phyloP scores from a whole-genome alignment of 2,888 invertebrate genomes.

The Liodrosophila aerea region DNA sequence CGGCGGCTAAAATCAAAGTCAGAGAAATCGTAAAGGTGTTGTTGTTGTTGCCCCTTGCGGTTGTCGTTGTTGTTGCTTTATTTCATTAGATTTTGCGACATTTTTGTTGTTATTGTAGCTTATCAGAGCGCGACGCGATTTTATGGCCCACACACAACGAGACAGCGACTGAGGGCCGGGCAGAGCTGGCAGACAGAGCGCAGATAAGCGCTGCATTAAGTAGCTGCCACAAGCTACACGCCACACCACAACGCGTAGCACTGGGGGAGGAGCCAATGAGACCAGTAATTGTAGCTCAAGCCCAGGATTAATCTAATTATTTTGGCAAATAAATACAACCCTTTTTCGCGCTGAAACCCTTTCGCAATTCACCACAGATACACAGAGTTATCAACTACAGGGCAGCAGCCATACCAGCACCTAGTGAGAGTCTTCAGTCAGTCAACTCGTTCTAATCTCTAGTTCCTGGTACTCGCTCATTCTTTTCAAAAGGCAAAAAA shows the following conservation, averaged over 20 bases:
- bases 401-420: not conserved
- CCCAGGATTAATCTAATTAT: conserved; percentile 81
- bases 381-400: not conserved
- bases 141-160: conserved; percentile 47
- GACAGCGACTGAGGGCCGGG: not conserved
- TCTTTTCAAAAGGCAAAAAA: conserved; percentile 25
- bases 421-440: too few relatives aligned
- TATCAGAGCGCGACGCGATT: conserved; percentile 55
- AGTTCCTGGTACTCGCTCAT: conserved; percentile 54
- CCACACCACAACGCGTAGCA: conserved; percentile 5
- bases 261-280: conserved; percentile 68
- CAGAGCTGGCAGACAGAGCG: not conserved
- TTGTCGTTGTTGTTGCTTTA: conserved; percentile 10
- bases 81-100: conserved; percentile 71
- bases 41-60: conserved; percentile 21
- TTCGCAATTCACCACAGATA: conserved; percentile 59
- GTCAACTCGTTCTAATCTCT: too few relatives aligned
- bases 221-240: conserved; percentile 20
- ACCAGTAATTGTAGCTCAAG: conserved; percentile 59
- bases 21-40: conserved; percentile 58
- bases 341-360: conserved; percentile 49
- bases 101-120: conserved; percentile 41
- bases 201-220: conserved; percentile 2
- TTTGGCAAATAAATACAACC: conserved; percentile 78
- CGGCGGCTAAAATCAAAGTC: conserved; percentile 77